A percentile compares a stretch with the other conserved stretches of the same genome.
Conservation (phyloP, 1,140 invertebrate genomes). For the Nixonia krombeini region DNA sequence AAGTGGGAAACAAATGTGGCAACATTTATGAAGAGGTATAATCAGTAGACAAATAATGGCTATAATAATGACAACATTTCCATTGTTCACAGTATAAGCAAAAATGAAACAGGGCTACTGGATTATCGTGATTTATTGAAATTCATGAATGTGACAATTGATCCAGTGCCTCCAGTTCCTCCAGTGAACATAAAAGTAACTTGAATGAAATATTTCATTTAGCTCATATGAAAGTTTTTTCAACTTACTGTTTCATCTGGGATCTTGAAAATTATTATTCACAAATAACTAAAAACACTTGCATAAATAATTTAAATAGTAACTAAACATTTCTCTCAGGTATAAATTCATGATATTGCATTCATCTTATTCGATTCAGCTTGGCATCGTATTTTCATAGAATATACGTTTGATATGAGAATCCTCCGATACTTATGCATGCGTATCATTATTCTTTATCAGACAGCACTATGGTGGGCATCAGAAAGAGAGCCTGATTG, state of each 20-base stretch:
- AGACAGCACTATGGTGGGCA: slow-evolving; percentile 70
- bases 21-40: too few species aligned
- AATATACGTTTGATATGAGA: neutral
- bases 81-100: slow-evolving; percentile 10
- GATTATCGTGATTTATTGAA: slow-evolving; percentile 74
- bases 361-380: too few species aligned
- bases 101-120: slow-evolving; percentile 68
- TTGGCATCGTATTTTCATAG: too few species aligned
- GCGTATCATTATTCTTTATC: slow-evolving; percentile 33
- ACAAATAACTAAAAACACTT: neutral
- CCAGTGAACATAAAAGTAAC: slow-evolving; percentile 73
- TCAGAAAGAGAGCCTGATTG: slow-evolving; percentile 64
- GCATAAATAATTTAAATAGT: neutral
- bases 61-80: slow-evolving; percentile 17
- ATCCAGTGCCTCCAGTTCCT: slow-evolving; percentile 68
- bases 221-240: too few species aligned
- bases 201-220: neutral
- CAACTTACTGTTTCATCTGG: too few species aligned
- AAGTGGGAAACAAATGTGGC: slow-evolving; percentile 14
- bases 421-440: neutral
- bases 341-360: too few species aligned
- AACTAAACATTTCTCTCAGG: too few species aligned
- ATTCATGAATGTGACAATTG: slow-evolving; percentile 75
- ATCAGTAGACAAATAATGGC: too few species aligned
- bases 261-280: neutral